phyloP scores from a whole-genome alignment of 2,888 invertebrate species.

The Ditula angustiorana region DNA sequence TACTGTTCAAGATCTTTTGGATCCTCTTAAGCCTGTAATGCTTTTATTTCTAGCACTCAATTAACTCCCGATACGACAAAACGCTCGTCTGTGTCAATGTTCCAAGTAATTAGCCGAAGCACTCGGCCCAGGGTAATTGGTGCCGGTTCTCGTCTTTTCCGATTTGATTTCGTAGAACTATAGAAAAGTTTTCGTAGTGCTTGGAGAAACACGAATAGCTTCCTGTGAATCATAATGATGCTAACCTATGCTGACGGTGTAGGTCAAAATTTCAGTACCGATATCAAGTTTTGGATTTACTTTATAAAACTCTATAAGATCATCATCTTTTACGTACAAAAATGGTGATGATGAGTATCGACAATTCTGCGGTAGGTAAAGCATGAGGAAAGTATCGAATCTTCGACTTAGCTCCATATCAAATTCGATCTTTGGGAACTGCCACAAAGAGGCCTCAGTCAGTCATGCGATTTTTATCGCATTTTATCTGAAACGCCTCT shows the following conservation, averaged over 20 bases:
- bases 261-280: too few species aligned
- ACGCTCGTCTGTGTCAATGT: constrained; percentile 1
- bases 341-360: too few species aligned
- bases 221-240: neutral
- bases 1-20: neutral
- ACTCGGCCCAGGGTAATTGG: constrained; percentile 9
- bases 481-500: constrained; percentile 28
- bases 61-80: neutral
- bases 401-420: neutral
- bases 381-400: neutral
- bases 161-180: neutral
- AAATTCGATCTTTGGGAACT: constrained; percentile 11
- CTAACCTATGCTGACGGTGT: neutral
- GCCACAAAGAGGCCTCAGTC: constrained; percentile 8
- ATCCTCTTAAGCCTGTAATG: neutral
- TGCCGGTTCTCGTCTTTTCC: neutral
- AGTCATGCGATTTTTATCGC: constrained; percentile 32
- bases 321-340: too few species aligned
- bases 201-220: neutral
- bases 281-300: too few species aligned
- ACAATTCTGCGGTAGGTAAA: too few species aligned
- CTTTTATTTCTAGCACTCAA: constrained; percentile 4
- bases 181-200: constrained; percentile 3
- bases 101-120: constrained; percentile 4
- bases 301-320: too few species aligned